A percentile compares a stretch with the other conserved stretches of the same genome.
Evolutionary conservation across 2,797 vertebrate species (phyloP).

Genomic region (Scarus forsteni): DNA sequence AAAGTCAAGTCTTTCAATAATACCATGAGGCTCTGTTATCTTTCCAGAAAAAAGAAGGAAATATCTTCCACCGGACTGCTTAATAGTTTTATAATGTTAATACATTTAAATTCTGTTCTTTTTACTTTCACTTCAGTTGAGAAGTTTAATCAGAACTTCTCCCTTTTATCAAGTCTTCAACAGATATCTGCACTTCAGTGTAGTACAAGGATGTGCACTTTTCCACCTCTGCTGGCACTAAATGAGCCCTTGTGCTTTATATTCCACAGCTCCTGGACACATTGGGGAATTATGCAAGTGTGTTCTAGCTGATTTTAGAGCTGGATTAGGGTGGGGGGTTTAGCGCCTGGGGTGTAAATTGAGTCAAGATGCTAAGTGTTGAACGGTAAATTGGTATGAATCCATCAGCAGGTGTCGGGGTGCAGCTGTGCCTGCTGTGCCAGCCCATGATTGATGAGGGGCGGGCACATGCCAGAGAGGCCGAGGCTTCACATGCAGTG

Average conservation of each 20-base stretch:
- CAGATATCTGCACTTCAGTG: not conserved
- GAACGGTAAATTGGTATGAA: slow-evolving; percentile 81
- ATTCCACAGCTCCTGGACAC: slow-evolving; percentile 10
- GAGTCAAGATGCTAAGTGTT: slow-evolving; percentile 81
- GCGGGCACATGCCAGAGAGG: slow-evolving; percentile 60
- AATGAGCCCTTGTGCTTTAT: slow-evolving; percentile 2
- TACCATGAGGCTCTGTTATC: no score
- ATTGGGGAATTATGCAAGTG: slow-evolving; percentile 13
- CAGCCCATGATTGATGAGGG: slow-evolving; percentile 80
- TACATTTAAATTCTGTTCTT: no score
- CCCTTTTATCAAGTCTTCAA: not conserved
- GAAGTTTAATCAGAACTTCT: no score
- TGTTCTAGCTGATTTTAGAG: slow-evolving; percentile 44
- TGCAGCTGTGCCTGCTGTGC: slow-evolving; percentile 77
- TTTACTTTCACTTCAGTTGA: no score
- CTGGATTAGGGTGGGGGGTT: slow-evolving; percentile 1
- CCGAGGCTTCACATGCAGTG: slow-evolving; percentile 44
- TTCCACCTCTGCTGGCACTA: not conserved
- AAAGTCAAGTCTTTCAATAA: no score
- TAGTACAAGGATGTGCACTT: not conserved
- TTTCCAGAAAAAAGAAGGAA: no score
- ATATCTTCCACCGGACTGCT: no score
- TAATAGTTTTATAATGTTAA: no score
- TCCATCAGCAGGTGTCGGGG: slow-evolving; percentile 79
- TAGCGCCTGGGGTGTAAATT: slow-evolving; percentile 66